Percentiles rank a stretch among this genome's conserved stretches.
These are phyloP conservation scores for Marronus borbonicus DNA, from an alignment of 2,888 invertebrate genomes.

Conservation along the genomic window DNA sequence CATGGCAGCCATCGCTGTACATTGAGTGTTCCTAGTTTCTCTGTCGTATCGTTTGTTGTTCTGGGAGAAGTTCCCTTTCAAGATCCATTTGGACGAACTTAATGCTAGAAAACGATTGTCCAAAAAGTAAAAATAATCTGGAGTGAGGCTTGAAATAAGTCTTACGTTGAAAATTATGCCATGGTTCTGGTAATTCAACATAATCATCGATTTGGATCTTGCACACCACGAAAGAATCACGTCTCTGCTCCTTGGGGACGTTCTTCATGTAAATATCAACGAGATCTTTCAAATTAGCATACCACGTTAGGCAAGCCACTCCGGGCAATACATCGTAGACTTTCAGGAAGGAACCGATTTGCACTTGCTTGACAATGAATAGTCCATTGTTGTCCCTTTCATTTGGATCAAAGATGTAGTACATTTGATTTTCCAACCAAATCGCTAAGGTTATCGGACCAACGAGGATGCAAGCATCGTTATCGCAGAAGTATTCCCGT, in stretches of 20 bases:
- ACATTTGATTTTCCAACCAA: constrained; percentile 68
- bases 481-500: constrained; percentile 64
- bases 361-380: constrained; percentile 55
- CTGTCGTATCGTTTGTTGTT: constrained; percentile 62
- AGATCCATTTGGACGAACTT: constrained; percentile 63
- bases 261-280: constrained; percentile 67
- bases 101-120: constrained; percentile 27
- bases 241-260: constrained; percentile 61
- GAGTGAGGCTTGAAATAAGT: not conserved
- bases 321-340: constrained; percentile 61
- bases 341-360: constrained; percentile 58
- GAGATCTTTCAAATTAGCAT: constrained; percentile 64
- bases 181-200: constrained; percentile 62
- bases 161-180: constrained; percentile 67
- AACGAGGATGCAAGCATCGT: constrained; percentile 66
- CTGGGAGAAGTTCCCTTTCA: constrained; percentile 64
- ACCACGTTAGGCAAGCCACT: constrained; percentile 68
- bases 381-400: constrained; percentile 66
- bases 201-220: constrained; percentile 66
- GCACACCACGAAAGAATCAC: constrained; percentile 65
- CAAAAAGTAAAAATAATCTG: not conserved
- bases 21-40: constrained; percentile 65
- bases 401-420: constrained; percentile 70
- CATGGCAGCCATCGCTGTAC: constrained; percentile 72
- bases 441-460: constrained; percentile 68